Evolutionary conservation across 2,888 invertebrate species (phyloP), one percentile per base, ranked within the genome.

Genomic region (Deilephila porcellus): DNA sequence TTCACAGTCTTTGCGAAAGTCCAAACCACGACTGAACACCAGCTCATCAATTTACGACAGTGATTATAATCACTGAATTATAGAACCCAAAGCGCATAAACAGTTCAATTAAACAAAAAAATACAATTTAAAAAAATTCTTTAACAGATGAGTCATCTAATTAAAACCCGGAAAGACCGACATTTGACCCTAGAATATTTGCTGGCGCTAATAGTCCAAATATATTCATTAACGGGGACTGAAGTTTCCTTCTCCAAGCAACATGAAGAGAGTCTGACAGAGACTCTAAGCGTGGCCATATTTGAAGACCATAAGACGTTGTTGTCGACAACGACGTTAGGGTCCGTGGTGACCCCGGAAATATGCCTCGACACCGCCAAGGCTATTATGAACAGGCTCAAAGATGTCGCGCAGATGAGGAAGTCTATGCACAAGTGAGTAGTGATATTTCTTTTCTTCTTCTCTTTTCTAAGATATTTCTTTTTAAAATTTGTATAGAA

Each of bases 161-260:
- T 96, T 77, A 95, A 93, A 84, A 94, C 93, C 1, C 93, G 96
- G 19, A 90, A 91, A 76, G 94, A 95, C 1, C 91, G 95, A 74
- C 91, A 93, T 70, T 82, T 96, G 1, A 88, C 94, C 0, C 84
- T 96, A 70, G 96, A 96, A 74, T 95, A 95, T 83, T 87, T 97
- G 0, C 86, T 97, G 8, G 94, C 95, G 0, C 85, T 97, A 25
- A 86, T 96, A 5, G 93, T 96, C 53, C 95, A 96, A 81, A 88
- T 96, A 0, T 97, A 96, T 82, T 96, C 96, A 0, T 85, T 97
- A 32, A 93, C 94, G 64, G 96, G 96, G 0, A 95, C 92, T 0
- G 95, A 96, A 76, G 92, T 96, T 7, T 86, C 90, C 0, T 96
- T 96, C 81, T 90, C 95, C 3, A 83, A 88, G 19, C 88, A 92